phyloP scores from a whole-genome alignment of 2,888 invertebrate species.

The Eledona agricola region DNA sequence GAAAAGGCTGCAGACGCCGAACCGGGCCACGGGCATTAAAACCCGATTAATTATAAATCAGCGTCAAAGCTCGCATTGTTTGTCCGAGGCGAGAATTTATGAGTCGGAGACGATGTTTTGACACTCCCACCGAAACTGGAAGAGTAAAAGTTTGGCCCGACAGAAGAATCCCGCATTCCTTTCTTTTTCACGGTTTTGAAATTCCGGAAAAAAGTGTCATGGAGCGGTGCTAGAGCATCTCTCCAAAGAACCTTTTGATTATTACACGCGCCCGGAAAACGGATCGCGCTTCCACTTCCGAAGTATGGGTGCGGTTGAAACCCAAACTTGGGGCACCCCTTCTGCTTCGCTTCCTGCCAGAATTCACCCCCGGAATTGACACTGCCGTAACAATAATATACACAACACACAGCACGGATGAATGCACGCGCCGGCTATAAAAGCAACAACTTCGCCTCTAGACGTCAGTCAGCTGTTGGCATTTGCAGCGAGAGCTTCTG shows the following conservation, averaged over 20 bases:
- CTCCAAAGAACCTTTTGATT: slow-evolving; percentile 1
- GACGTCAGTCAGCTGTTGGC: slow-evolving; percentile 57
- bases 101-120: too few relatives aligned
- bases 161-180: slow-evolving; percentile 18
- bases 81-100: too few relatives aligned
- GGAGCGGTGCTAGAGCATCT: background rate
- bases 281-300: too few relatives aligned
- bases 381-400: slow-evolving; percentile 22
- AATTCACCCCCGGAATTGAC: slow-evolving; percentile 8
- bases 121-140: too few relatives aligned
- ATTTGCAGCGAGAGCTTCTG: slow-evolving; percentile 43
- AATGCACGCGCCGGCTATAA: slow-evolving; percentile 53
- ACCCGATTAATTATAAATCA: too few relatives aligned
- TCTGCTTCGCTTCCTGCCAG: background rate
- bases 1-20: background rate
- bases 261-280: too few relatives aligned
- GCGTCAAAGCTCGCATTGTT: too few relatives aligned
- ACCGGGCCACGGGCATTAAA: background rate
- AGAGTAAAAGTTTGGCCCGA: slow-evolving; percentile 10
- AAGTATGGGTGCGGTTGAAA: too few relatives aligned
- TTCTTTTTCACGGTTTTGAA: slow-evolving; percentile 19
- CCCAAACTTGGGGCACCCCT: slow-evolving; percentile 1
- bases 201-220: background rate
- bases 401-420: slow-evolving; percentile 26
- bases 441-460: slow-evolving; percentile 50